Percentiles rank a stretch among this genome's conserved stretches.
These are phyloP conservation scores for Thymelicus sylvestris DNA, from an alignment of 2,888 invertebrate genomes.

Conservation along the genomic window DNA sequence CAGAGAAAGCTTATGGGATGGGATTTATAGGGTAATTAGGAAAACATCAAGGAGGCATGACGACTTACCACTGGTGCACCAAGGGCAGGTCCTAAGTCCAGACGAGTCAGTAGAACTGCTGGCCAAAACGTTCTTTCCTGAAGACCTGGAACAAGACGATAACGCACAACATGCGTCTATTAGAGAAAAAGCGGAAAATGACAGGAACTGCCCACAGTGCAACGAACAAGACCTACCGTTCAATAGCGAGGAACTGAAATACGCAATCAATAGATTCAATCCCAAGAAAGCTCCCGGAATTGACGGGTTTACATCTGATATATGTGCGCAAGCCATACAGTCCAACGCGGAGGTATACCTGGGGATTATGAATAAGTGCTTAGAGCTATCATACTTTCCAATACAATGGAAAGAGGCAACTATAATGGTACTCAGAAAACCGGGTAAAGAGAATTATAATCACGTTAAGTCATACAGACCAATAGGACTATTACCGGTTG, in stretches of 20 bases:
- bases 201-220: background rate
- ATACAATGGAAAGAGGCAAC: conserved; percentile 38
- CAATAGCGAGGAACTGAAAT: background rate
- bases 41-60: conserved; percentile 12
- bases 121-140: background rate
- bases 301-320: conserved; percentile 19
- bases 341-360: background rate
- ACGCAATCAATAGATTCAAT: background rate
- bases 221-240: conserved; percentile 4
- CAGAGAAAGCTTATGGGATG: conserved; percentile 41
- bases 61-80: background rate
- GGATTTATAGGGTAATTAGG: conserved; percentile 39
- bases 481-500: conserved; percentile 6
- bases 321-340: conserved; percentile 14
- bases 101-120: background rate
- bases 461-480: conserved; percentile 37
- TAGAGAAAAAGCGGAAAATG: background rate
- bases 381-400: conserved; percentile 36
- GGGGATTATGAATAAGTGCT: conserved; percentile 25
- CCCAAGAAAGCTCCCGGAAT: conserved; percentile 33
- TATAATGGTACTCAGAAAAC: conserved; percentile 37
- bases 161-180: background rate
- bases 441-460: conserved; percentile 34
- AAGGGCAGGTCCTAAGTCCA: background rate
- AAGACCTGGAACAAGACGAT: background rate